These are phyloP conservation scores for Scaptomyza hsui DNA, from an alignment of 1,140 invertebrate species.

Conservation along the genomic window DNA sequence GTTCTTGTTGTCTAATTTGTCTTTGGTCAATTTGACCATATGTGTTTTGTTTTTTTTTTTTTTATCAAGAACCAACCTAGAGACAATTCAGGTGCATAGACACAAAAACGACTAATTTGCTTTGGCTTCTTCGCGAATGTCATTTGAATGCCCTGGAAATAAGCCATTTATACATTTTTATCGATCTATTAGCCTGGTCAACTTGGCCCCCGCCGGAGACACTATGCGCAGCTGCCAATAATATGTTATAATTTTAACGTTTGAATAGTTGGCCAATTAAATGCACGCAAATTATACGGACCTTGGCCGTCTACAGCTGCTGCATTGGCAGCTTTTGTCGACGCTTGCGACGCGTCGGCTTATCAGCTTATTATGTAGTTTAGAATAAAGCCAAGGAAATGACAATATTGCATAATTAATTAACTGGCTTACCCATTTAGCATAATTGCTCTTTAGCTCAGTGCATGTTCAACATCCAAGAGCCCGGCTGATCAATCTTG, in stretches of 20 bases:
- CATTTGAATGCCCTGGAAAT: not conserved
- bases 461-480: too few species aligned
- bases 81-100: constrained; percentile 18
- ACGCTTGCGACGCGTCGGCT: constrained; percentile 1
- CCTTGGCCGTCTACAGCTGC: constrained; percentile 54
- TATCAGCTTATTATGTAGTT: constrained; percentile 25
- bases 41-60: not conserved
- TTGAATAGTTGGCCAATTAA: constrained; percentile 60
- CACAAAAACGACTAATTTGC: not conserved
- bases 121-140: constrained; percentile 46
- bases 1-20: constrained; percentile 34
- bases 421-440: too few species aligned
- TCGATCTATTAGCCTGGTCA: constrained; percentile 41
- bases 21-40: constrained; percentile 55
- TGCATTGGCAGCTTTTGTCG: constrained; percentile 1
- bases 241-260: constrained; percentile 65
- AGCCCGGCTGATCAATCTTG: too few species aligned
- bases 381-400: constrained; percentile 5
- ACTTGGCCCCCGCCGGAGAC: not conserved
- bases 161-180: not conserved
- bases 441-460: too few species aligned
- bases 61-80: too few species aligned
- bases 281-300: constrained; percentile 63
- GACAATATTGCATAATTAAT: too few species aligned
- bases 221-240: constrained; percentile 49